A percentile compares a stretch with the other conserved stretches of the same genome.
These are phyloP conservation scores for Steromphala cineraria DNA, from an alignment of 2,888 invertebrate genomes.

Conservation along the genomic window DNA sequence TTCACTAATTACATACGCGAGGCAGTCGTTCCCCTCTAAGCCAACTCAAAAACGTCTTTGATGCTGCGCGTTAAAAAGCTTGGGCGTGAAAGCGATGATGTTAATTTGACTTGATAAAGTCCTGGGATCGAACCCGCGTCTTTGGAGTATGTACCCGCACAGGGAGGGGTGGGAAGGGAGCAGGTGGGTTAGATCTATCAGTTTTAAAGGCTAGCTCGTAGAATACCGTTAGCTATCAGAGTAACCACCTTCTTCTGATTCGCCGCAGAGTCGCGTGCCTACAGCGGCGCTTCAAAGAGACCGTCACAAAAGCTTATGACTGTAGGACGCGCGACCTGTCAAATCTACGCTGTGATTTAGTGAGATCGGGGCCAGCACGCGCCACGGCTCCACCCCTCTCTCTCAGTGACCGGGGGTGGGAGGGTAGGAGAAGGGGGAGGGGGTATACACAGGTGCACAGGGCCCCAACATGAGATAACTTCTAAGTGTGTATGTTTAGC, in stretches of 20 bases:
- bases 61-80: too few species aligned
- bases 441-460: background rate
- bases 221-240: conserved; percentile 1
- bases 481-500: conserved; percentile 6
- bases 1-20: too few species aligned
- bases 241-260: background rate
- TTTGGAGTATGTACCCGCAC: too few species aligned
- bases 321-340: conserved; percentile 1
- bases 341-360: conserved; percentile 12
- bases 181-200: background rate
- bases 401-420: background rate
- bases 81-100: too few species aligned
- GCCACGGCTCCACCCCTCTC: conserved; percentile 3
- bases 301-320: background rate
- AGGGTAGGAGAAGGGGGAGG: background rate
- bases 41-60: too few species aligned
- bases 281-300: background rate
- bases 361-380: conserved; percentile 4
- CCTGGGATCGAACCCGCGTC: too few species aligned
- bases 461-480: background rate
- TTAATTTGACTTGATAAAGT: too few species aligned
- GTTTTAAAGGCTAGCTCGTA: background rate
- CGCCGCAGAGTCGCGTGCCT: background rate
- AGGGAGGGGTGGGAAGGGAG: background rate
- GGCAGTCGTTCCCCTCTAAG: too few species aligned